A percentile compares a stretch with the other conserved stretches of the same genome.
phyloP scores from a whole-genome alignment of 2,797 vertebrate species.

The Iguana delicatissima region DNA sequence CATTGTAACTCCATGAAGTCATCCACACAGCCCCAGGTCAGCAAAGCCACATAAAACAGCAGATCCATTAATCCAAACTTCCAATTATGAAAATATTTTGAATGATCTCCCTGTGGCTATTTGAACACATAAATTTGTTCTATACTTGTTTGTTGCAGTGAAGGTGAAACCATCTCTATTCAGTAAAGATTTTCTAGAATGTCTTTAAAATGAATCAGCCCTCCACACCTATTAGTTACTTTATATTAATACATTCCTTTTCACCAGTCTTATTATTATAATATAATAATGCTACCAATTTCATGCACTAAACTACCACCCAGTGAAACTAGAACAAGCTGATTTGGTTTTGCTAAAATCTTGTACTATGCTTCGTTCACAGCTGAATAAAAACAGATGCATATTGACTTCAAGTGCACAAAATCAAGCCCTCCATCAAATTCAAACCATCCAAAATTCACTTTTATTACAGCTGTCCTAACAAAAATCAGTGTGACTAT shows the following conservation, averaged over 20 bases:
- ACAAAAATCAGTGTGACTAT: slow-evolving; percentile 54
- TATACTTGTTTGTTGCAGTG: slow-evolving; percentile 53
- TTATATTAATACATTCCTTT: slow-evolving; percentile 26
- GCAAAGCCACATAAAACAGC: slow-evolving; percentile 19
- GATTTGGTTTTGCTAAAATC: slow-evolving; percentile 34
- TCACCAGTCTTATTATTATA: slow-evolving; percentile 28
- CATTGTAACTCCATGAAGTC: slow-evolving; percentile 9
- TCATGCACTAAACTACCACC: slow-evolving; percentile 33
- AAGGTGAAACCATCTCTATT: slow-evolving; percentile 41
- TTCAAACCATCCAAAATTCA: slow-evolving; percentile 57
- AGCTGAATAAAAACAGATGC: slow-evolving; percentile 62
- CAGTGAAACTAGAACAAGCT: slow-evolving; percentile 42
- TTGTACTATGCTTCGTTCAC: slow-evolving; percentile 54
- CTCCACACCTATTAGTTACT: neutral
- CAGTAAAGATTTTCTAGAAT: slow-evolving; percentile 43
- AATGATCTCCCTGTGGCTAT: slow-evolving; percentile 40
- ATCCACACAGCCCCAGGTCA: slow-evolving; percentile 30
- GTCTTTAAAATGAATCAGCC: slow-evolving; percentile 47
- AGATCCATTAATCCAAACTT: slow-evolving; percentile 37
- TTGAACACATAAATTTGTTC: slow-evolving; percentile 53
- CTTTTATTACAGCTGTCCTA: slow-evolving; percentile 41
- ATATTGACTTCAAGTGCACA: slow-evolving; percentile 52
- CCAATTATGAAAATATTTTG: slow-evolving; percentile 41
- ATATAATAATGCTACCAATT: slow-evolving; percentile 28
- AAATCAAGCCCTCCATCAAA: slow-evolving; percentile 52